Base-by-base conservation (phyloP, 2,888 invertebrate genomes). In the Ormia ochracea region DNA sequence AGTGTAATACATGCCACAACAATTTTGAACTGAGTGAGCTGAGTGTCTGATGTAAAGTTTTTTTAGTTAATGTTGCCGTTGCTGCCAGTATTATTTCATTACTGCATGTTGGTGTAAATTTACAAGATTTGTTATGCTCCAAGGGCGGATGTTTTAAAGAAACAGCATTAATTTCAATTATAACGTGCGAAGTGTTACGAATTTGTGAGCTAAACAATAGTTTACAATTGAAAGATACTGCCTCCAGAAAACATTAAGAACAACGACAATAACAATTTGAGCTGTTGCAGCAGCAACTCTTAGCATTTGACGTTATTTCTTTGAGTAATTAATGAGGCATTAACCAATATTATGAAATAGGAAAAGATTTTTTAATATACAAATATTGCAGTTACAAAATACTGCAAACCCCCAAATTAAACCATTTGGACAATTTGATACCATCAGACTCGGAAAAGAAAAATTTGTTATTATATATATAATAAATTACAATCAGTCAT, bases 111-210 rank as follows among this genome's bases (percentile, higher is more conserved):
- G 59, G 43, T 52, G 59, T 77, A 63, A 66, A 72, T 54, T 61
- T 58, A 63, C 45, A 58, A 50, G 50, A 82, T 50, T 41, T 56
- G 69, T 56, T 68, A 70, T 48, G 73, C 76, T 61, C 79, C 52
- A 70, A 76, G 81, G 80, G 81, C 80, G 81, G 78, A 73, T 81
- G 50, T 81, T 77, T 58, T n/a, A 77, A 79, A 81, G 81, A 85
- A 84, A 84, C 73, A 56, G 50, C 63, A 87, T 87, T 86, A 86
- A 86, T 86, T 87, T 85, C 83, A 83, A 85, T 84, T 84, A 84
- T 85, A 87, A 86, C 84, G 85, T 86, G 87, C 85, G 78, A 72
- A 77, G 84, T 83, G 83, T 84, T 83, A 84, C 83, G 82, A 84
- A 85, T 85, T 83, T 83, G 81, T 82, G 63, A 82, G 74, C 76